A percentile compares a stretch with the other conserved stretches of the same genome.
These are phyloP conservation scores for Philonicus albiceps DNA, from an alignment of 2,888 invertebrate genomes.

Conservation along the genomic window DNA sequence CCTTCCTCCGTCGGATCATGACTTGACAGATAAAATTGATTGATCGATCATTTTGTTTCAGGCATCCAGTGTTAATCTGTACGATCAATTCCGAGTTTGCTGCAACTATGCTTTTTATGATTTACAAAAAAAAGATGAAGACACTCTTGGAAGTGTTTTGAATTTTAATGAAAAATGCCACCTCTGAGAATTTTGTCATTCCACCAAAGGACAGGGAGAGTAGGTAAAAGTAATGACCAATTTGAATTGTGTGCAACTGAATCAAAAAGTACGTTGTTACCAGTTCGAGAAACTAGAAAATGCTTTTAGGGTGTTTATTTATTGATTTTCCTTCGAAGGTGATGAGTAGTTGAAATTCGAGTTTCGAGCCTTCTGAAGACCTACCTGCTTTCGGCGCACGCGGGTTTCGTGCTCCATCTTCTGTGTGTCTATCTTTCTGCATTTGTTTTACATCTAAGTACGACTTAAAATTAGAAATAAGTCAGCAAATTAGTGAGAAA, in stretches of 20 bases:
- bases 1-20: constrained; percentile 27
- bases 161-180: not conserved
- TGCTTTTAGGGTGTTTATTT: constrained; percentile 49
- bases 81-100: not conserved
- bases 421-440: not conserved
- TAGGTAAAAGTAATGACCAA: not conserved
- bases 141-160: not conserved
- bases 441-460: not conserved
- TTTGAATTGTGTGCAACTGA: not conserved
- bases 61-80: not conserved
- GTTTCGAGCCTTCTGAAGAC: not conserved
- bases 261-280: constrained; percentile 17
- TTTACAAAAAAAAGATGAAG: not conserved
- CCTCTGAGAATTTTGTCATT: not conserved
- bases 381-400: not conserved
- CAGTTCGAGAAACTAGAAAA: constrained; percentile 46
- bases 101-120: not conserved
- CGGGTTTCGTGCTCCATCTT: not conserved
- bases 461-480: constrained; percentile 7
- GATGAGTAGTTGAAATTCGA: constrained; percentile 36
- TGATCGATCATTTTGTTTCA: constrained; percentile 47
- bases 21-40: constrained; percentile 47
- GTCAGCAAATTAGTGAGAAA: constrained; percentile 24
- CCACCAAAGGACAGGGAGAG: not conserved
- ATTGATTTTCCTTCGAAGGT: constrained; percentile 26